Evolutionary conservation across 92 coral and sea anemone genomes (phyloP).

Genomic region (Plumapathes pennacea): DNA sequence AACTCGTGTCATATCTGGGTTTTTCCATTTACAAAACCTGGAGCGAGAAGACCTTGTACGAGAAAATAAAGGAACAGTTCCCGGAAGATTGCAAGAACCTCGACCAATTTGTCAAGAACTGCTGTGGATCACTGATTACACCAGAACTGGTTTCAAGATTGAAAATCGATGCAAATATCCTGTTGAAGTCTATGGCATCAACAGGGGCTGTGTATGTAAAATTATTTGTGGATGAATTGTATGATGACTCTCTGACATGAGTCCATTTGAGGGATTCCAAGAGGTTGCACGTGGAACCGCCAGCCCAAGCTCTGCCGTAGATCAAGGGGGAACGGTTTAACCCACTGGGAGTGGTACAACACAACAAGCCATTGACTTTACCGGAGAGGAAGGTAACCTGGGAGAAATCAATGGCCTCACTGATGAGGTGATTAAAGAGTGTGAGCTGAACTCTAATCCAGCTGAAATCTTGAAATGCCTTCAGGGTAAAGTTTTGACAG

Average conservation of each 20-base stretch:
- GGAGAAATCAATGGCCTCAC: constrained; percentile 3
- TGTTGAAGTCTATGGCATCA: constrained; percentile 31
- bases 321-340: too few species aligned
- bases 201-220: constrained; percentile 30
- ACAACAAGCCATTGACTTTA: constrained; percentile 1
- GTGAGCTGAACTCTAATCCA: constrained; percentile 17
- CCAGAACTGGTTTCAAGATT: constrained; percentile 38
- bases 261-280: too few species aligned
- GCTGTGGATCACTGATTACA: constrained; percentile 5
- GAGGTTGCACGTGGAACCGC: too few species aligned
- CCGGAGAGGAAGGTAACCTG: constrained; percentile 3
- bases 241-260: too few species aligned
- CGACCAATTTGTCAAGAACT: constrained; percentile 16
- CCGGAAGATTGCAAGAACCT: constrained; percentile 5
- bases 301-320: too few species aligned
- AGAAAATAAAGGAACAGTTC: too few species aligned
- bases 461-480: constrained; percentile 35
- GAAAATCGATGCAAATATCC: constrained; percentile 25
- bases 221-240: constrained; percentile 14
- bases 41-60: too few species aligned
- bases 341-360: neutral
- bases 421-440: too few species aligned
- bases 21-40: too few species aligned
- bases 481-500: constrained; percentile 41
- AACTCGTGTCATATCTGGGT: too few species aligned